phyloP scores from a whole-genome alignment of 2,113 vertebrate species.

The Alouatta palliata region DNA sequence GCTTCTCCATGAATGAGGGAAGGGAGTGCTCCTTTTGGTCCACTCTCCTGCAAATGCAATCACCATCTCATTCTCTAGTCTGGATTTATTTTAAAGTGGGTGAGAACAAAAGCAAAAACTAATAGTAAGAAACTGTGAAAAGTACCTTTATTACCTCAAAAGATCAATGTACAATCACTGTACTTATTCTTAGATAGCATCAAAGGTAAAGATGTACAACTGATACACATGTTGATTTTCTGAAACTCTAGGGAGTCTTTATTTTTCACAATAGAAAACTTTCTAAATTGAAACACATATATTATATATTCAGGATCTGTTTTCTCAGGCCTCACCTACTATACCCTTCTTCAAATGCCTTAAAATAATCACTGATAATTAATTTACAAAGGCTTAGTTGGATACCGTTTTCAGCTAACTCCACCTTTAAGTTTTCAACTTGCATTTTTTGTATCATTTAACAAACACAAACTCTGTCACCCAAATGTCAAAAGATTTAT shows the following conservation, averaged over 20 bases:
- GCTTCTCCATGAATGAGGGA: slow-evolving; percentile 14
- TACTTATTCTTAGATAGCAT: not conserved
- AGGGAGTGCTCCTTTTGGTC: slow-evolving; percentile 16
- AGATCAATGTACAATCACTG: slow-evolving; percentile 63
- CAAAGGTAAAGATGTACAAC: slow-evolving; percentile 35
- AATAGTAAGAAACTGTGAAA: slow-evolving; percentile 46
- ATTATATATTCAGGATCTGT: slow-evolving; percentile 5
- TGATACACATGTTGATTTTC: slow-evolving; percentile 59
- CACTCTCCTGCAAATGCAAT: slow-evolving; percentile 52
- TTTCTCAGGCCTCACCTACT: not conserved
- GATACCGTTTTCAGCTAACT: not conserved
- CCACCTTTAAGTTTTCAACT: not conserved
- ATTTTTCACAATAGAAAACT: slow-evolving; percentile 34
- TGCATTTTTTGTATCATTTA: not conserved
- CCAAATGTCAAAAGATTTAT: not conserved
- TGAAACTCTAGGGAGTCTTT: slow-evolving; percentile 40
- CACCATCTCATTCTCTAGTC: not conserved
- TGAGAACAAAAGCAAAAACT: slow-evolving; percentile 19
- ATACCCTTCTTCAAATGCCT: slow-evolving; percentile 34
- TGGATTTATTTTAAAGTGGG: slow-evolving; percentile 69
- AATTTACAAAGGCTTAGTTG: slow-evolving; percentile 20
- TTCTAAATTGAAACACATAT: slow-evolving; percentile 32
- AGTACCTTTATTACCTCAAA: slow-evolving; percentile 57
- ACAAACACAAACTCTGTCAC: not conserved
- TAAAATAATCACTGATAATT: not conserved